A percentile compares a stretch with the other conserved stretches of the same genome.
Evolutionary conservation across 2,113 vertebrate genomes (phyloP).

Genomic region (Pterophyllum scalare): DNA sequence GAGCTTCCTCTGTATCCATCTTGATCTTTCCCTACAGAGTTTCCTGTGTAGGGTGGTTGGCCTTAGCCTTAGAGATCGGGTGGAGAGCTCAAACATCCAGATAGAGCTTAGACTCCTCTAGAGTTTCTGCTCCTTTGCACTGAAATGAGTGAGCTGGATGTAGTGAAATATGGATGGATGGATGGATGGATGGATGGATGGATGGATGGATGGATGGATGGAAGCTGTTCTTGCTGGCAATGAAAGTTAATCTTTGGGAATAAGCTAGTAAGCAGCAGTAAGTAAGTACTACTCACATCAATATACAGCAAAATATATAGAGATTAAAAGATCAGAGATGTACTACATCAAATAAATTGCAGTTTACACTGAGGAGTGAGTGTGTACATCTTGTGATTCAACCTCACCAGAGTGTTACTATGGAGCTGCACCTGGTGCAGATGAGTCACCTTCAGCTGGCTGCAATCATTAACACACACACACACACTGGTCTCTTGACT

Average conservation of each 20-base stretch:
- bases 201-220: not conserved
- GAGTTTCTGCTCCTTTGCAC: not conserved
- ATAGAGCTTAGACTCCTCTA: not conserved
- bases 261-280: not conserved
- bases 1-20: not conserved
- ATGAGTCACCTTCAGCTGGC: slow-evolving; percentile 54
- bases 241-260: not conserved
- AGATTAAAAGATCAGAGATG: not conserved
- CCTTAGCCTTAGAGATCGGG: not conserved
- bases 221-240: not conserved
- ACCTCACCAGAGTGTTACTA: not conserved
- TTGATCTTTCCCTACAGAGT: not conserved
- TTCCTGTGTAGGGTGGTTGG: not conserved
- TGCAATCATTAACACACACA: not conserved
- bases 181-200: no score
- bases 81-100: not conserved
- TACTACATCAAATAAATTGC: not conserved
- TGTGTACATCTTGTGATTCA: slow-evolving; percentile 7
- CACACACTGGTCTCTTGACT: not conserved
- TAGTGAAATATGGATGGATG: not conserved
- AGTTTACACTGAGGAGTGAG: not conserved
- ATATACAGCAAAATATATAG: not conserved
- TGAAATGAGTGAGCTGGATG: not conserved
- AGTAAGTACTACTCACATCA: not conserved
- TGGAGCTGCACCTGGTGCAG: slow-evolving; percentile 22